Conservation (phyloP, 2,888 invertebrate species). For the Parnassius orleans region DNA sequence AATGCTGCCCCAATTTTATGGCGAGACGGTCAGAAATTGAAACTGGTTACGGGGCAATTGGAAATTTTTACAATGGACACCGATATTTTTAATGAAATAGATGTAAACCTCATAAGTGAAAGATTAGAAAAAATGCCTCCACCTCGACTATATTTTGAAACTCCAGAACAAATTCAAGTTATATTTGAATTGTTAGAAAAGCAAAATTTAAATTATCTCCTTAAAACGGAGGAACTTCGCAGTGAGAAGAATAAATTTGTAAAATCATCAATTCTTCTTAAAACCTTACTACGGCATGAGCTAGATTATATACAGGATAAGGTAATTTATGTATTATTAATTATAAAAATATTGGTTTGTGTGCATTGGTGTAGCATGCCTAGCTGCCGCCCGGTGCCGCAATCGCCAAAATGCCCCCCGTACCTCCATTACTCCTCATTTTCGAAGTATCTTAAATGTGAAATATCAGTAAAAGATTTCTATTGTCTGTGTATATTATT, state of each 20-base stretch:
- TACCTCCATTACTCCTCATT: too few species aligned
- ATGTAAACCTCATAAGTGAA: slow-evolving; percentile 45
- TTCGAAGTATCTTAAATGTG: too few species aligned
- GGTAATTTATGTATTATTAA: slow-evolving; percentile 41
- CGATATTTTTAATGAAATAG: slow-evolving; percentile 55
- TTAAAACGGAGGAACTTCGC: slow-evolving; percentile 66
- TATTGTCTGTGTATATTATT: too few species aligned
- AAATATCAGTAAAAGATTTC: too few species aligned
- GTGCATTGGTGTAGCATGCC: too few species aligned
- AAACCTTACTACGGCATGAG: slow-evolving; percentile 50
- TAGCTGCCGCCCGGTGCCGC: too few species aligned
- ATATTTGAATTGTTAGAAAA: slow-evolving; percentile 64
- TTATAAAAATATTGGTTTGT: too few species aligned
- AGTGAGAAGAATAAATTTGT: slow-evolving; percentile 64
- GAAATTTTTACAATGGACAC: slow-evolving; percentile 58
- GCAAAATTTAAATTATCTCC: slow-evolving; percentile 71
- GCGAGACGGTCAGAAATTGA: slow-evolving; percentile 57
- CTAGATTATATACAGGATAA: slow-evolving; percentile 59
- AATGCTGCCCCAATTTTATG: slow-evolving; percentile 68
- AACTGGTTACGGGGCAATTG: slow-evolving; percentile 45
- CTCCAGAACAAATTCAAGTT: slow-evolving; percentile 56
- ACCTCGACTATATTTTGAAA: slow-evolving; percentile 63
- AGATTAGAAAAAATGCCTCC: slow-evolving; percentile 51
- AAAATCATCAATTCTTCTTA: slow-evolving; percentile 52
- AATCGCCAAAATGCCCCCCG: too few species aligned